Evolutionary conservation across 2,797 vertebrate genomes (phyloP), one percentile per base, ranked within the genome.

Genomic region (Microctenopoma stevenorrisi): DNA sequence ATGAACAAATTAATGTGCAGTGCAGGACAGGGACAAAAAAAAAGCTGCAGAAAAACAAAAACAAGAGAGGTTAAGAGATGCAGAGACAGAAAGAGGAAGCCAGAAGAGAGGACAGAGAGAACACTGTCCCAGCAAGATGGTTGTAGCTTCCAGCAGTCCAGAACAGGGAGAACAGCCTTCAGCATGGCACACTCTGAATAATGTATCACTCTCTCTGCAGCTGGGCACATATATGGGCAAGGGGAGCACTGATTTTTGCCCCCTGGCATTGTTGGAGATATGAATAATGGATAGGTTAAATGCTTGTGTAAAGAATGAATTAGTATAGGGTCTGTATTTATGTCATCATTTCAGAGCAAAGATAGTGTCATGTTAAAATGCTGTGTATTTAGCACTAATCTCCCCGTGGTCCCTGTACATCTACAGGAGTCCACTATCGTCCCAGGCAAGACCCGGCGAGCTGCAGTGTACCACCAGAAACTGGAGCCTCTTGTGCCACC

Each of bases 231-330:
- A 88, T 86, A 86, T 69, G 85, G 81, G 82, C 55, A 53, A 88
- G 76, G 73, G 75, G 72, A 88, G 83, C 83, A 83, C 83, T 80
- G 89, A 86, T 87, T 86, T 86, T 81, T 89, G 84, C 88, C 91
- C 91, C 81, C 86, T 90, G 86, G 89, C 88, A 83, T 92, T 88
- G 90, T 91, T 90, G 80, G 79, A 85, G 72, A 76, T 77, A 88
- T 94, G 85, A 93, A 94, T 94, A 91, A 93, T 93, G 89, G 54
- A 92, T 91, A 70, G 72, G 85, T 90, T 94, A 93, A 91, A 92
- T 78, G 86, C 78, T 88, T 78, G 88, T 84, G 89, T 88, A 90
- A 89, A 87, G 83, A 90, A 89, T 83, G 73, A 90, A 91, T 92
- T 90, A 90, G 78, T 64, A 78, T 72, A 43, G 54, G 60, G 64